phyloP scores from a whole-genome alignment of 2,797 vertebrate species.

The Tragelaphus eurycerus region DNA sequence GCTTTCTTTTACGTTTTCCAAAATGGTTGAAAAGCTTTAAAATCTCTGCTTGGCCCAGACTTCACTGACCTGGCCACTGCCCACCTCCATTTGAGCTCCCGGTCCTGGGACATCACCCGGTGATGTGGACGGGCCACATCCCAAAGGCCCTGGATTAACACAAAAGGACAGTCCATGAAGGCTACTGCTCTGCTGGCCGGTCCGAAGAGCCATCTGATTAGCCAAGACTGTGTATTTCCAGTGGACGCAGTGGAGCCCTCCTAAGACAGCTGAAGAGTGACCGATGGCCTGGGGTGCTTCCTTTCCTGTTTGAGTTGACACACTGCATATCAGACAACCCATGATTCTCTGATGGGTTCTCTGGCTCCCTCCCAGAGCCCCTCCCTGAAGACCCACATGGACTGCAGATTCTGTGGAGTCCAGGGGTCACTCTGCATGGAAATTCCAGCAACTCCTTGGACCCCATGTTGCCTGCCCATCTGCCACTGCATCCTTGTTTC shows the following conservation, averaged over 20 bases:
- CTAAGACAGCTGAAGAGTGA: fast-evolving
- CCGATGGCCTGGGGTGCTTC: fast-evolving
- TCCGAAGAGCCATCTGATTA: fast-evolving
- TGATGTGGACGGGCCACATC: fast-evolving
- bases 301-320: fast-evolving
- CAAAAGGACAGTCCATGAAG: not conserved
- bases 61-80: fast-evolving
- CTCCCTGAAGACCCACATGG: not conserved
- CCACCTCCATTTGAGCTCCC: fast-evolving
- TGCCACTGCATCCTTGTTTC: not conserved
- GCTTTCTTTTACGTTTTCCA: not conserved
- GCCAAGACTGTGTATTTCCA: not conserved
- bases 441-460: not conserved
- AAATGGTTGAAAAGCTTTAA: not conserved
- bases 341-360: not conserved
- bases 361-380: not conserved
- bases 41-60: not conserved
- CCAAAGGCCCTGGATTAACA: not conserved
- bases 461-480: not conserved
- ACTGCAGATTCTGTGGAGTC: not conserved
- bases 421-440: not conserved
- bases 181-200: fast-evolving
- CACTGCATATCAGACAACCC: too few relatives aligned
- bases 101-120: fast-evolving
- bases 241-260: not conserved